Conservation (phyloP, 2,888 invertebrate species). For the Dynastes hyllus region DNA sequence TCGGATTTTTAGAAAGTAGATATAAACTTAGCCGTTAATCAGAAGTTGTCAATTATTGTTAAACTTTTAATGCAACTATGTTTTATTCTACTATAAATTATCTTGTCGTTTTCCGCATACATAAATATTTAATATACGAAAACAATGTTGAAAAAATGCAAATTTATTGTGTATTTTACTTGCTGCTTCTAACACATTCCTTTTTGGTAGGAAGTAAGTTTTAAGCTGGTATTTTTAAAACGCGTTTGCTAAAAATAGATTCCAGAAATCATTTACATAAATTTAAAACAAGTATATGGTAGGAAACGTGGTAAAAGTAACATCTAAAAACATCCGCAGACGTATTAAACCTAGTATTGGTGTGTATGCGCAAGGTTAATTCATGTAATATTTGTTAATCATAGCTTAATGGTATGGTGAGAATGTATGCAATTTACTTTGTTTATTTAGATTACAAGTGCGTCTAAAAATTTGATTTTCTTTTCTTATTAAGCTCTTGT, state of each 20-base stretch:
- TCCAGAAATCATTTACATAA: slow-evolving; percentile 26
- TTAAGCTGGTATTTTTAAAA: slow-evolving; percentile 38
- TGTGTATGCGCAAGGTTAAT: slow-evolving; percentile 7
- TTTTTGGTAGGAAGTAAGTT: slow-evolving; percentile 9
- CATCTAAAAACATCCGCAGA: slow-evolving; percentile 24
- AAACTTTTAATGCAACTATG: too few relatives aligned
- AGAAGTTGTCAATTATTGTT: too few relatives aligned
- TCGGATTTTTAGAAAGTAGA: too few relatives aligned
- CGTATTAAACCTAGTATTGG: neutral
- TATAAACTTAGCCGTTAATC: too few relatives aligned
- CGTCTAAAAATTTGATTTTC: too few relatives aligned
- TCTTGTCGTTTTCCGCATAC: neutral
- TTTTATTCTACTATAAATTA: neutral
- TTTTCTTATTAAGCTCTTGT: too few relatives aligned
- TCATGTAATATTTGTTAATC: neutral
- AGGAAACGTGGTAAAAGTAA: slow-evolving; percentile 30
- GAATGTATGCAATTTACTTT: neutral
- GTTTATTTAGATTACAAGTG: too few relatives aligned
- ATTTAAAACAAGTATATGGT: neutral
- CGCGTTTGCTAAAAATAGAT: slow-evolving; percentile 30
- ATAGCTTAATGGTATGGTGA: neutral
- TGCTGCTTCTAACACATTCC: slow-evolving; percentile 14
- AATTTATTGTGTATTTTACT: neutral
- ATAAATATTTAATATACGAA: slow-evolving; percentile 2
- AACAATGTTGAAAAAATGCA: neutral